Evolutionary conservation across 2,888 invertebrate species (phyloP), one percentile per base, ranked within the genome.

Genomic region (Rapana venosa): DNA sequence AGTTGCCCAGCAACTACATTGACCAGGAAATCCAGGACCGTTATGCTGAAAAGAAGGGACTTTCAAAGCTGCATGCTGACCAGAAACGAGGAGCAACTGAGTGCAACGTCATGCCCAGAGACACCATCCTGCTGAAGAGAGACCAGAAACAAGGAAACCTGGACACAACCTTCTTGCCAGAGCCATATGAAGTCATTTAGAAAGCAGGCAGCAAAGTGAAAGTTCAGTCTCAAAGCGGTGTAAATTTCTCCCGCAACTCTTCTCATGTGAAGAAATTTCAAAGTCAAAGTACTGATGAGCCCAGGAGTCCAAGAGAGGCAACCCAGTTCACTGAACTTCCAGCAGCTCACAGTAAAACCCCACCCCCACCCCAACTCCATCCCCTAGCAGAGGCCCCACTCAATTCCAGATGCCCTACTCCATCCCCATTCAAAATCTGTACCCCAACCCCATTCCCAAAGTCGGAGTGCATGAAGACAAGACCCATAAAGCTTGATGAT

Each of bases 41-140:
- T 36, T 35, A 81, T 35, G 81, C 81, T 36, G 81, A 81, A 81
- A 81, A 22, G 36, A 36, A 81, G 36, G 17, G 81, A 81, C 81
- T 81, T 81, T 81, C 81, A 36, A 36, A 81, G 36, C 81, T 81
- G 81, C 36, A 81, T 81, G 36, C 81, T 36, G 81, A 81, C 22
- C 81, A 81, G 81, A 81, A 22, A 22, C 35, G 35, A 81, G 2
- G 20, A 81, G 81, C 81, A 36, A 81, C 35, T 36, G 15, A 35
- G 20, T 8, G 36, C 20, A 26, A 81, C 77, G 30, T 77, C 0
- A 20, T 36, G 17, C 81, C 36, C 36, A 15, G 36, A 81, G 81
- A 81, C 81, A 81, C 36, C 20, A 36, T 36, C 0, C 81, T 81
- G 36, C 2, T 81, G 81, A 81, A 81, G 81, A 81, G 36, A 35